Evolutionary conservation across 2,113 vertebrate species (phyloP).

Genomic region (Chinchilla lanigera): DNA sequence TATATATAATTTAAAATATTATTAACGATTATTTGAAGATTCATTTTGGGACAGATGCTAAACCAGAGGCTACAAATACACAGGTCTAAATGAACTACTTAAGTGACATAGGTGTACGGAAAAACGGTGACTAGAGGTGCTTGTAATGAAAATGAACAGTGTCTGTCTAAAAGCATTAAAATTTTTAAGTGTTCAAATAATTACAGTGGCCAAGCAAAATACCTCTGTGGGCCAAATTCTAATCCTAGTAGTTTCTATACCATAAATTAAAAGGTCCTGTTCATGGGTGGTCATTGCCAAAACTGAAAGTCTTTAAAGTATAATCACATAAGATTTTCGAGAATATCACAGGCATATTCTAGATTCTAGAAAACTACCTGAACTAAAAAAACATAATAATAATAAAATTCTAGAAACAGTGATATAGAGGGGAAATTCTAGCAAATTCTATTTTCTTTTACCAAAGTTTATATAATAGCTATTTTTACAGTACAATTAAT

Average conservation of each 20-base stretch:
- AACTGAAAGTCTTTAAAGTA: conserved; percentile 47
- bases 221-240: conserved; percentile 20
- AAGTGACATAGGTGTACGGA: conserved; percentile 4
- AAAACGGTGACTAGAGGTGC: not conserved
- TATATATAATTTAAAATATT: not conserved
- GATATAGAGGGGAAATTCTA: conserved; percentile 9
- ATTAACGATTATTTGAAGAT: conserved; percentile 35
- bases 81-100: not conserved
- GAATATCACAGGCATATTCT: conserved; percentile 1
- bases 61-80: not conserved
- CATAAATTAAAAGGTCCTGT: conserved; percentile 39
- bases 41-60: conserved; percentile 13
- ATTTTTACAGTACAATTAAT: conserved; percentile 50
- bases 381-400: not conserved
- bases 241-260: not conserved
- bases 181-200: conserved; percentile 54
- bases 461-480: conserved; percentile 47
- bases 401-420: not conserved
- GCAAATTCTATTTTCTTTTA: conserved; percentile 43
- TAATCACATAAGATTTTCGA: not conserved
- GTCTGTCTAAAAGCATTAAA: conserved; percentile 32
- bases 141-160: conserved; percentile 20
- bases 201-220: conserved; percentile 1
- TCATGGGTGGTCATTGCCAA: not conserved
- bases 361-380: conserved; percentile 17